Base-by-base conservation (phyloP, 2,888 invertebrate genomes). In the Amiota minor region DNA sequence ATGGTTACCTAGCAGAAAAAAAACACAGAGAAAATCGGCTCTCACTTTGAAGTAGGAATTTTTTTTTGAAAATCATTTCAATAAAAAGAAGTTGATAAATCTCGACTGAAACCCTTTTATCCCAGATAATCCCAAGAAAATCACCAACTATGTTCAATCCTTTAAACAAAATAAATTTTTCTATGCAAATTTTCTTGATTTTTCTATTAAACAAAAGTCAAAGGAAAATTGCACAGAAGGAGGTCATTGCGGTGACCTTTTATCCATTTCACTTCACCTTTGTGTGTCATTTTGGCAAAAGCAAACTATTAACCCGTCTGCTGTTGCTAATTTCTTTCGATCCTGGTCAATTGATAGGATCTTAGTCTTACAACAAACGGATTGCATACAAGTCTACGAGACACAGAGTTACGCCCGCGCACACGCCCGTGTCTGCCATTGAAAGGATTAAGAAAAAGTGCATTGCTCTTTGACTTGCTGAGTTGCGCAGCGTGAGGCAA, bases 271-370 rank as follows among this genome's bases (percentile, higher is more conserved):
- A 12, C 67, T 16, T 68, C 35, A 6, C 56, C 47, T 73, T 75
- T 62, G 56, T 65, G 56, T 65, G 62, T 46, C 49, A 47, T 50
- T 70, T 77, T 75, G 70, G 74, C 71, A 59, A 75, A 75, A 67
- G 67, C 61, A 74, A 78, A 82, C 80, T 83, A 84, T 85, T 82
- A 83, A 81, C 77, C 80, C 80, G 85, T 86, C 84, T 83, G 80
- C 83, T 78, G 83, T 83, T 86, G 82, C 84, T 85, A 86, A 87
- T 87, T 87, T 87, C 77, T 67, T 75, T 73, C 78, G 82, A 78
- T 76, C 74, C 69, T 23, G 50, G 59, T 73, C 68, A 70, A 73
- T 72, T 75, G 75, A 74, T 74, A 71, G 73, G 76, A 72, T 74
- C 56, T 68, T 35, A 35, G 1, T 23, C 23, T 23, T 23, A 23